A percentile compares a stretch with the other conserved stretches of the same genome.
These are phyloP conservation scores for Drosophila littoralis DNA, from an alignment of 1,140 invertebrate genomes.

Conservation along the genomic window DNA sequence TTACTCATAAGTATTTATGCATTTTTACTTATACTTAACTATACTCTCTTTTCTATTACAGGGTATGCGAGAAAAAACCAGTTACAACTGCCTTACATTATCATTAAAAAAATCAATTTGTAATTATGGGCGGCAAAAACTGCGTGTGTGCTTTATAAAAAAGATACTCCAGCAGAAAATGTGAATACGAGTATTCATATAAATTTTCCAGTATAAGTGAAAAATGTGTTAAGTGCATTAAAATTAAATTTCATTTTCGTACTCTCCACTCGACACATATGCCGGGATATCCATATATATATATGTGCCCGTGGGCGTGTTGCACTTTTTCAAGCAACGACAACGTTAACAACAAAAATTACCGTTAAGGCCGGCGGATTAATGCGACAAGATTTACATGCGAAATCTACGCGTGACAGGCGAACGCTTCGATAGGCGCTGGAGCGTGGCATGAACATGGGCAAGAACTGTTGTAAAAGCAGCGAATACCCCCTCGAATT, in stretches of 20 bases:
- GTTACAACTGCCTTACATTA: conserved; percentile 43
- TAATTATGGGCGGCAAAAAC: conserved; percentile 60
- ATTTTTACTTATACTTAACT: background rate
- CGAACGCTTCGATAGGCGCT: background rate
- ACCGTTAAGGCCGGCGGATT: conserved; percentile 60
- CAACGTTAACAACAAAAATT: conserved; percentile 47
- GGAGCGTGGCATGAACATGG: conserved; percentile 31
- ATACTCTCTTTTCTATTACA: background rate
- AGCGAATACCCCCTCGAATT: background rate
- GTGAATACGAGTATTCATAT: conserved; percentile 42
- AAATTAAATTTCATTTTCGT: conserved; percentile 71
- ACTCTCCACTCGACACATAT: conserved; percentile 30
- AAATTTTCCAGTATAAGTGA: conserved; percentile 63
- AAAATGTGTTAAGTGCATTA: conserved; percentile 78
- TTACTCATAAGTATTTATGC: too few relatives aligned
- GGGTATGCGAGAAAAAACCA: conserved; percentile 11
- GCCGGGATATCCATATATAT: conserved; percentile 4
- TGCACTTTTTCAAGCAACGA: conserved; percentile 53
- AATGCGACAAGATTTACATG: conserved; percentile 75
- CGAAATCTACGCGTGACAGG: conserved; percentile 38
- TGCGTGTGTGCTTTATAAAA: conserved; percentile 21
- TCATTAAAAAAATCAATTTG: conserved; percentile 75
- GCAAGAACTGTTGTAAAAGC: conserved; percentile 13
- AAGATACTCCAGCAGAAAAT: conserved; percentile 24
- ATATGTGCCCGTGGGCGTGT: conserved; percentile 7